Conservation (phyloP, 2,113 vertebrate species). For the Eulemur macaco region DNA sequence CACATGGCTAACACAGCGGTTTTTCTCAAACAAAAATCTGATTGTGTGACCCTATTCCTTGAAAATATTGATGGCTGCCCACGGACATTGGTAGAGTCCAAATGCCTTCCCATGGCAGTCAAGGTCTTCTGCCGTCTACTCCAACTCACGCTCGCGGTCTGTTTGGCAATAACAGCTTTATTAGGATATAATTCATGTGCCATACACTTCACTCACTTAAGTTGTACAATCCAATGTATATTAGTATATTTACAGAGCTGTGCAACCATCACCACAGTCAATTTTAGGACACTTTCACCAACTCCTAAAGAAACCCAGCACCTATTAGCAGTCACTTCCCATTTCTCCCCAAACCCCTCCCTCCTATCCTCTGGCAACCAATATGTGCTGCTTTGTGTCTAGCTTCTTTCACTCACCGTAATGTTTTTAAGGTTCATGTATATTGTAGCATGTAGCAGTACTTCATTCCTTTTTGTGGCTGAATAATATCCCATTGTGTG, state of each 20-base stretch:
- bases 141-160: background rate
- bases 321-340: background rate
- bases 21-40: background rate
- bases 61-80: background rate
- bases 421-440: background rate
- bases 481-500: background rate
- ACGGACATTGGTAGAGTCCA: background rate
- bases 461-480: background rate
- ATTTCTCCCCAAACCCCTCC: background rate
- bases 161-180: background rate
- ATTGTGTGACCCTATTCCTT: background rate
- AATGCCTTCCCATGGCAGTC: background rate
- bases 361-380: background rate
- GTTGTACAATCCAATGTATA: background rate
- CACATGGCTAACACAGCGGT: background rate
- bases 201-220: background rate
- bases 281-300: background rate
- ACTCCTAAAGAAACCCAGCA: background rate
- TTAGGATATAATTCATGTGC: background rate
- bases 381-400: background rate
- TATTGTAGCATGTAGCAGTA: background rate
- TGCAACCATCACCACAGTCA: background rate
- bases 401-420: background rate
- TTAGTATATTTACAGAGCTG: background rate
- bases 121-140: background rate